Evolutionary conservation across 1,140 invertebrate species (phyloP).

Genomic region (Leptopilina boulardi): DNA sequence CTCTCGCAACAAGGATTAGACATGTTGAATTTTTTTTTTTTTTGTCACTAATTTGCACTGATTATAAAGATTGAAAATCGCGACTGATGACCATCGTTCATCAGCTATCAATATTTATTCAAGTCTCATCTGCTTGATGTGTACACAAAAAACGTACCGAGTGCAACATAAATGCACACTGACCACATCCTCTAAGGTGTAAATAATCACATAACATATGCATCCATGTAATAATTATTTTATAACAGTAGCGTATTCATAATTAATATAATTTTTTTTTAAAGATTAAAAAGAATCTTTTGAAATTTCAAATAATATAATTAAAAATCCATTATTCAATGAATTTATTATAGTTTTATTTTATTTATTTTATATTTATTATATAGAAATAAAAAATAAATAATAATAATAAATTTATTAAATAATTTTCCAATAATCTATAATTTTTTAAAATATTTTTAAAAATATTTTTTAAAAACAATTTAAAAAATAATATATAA

Average conservation of each 20-base stretch:
- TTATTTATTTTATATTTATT: no score
- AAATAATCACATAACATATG: neutral
- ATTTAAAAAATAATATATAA: no score
- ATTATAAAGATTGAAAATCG: neutral
- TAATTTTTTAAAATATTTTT: no score
- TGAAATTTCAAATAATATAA: no score
- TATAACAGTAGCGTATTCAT: neutral
- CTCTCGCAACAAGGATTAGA: neutral
- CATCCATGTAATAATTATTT: neutral
- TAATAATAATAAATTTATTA: no score
- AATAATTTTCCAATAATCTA: no score
- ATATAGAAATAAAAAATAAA: no score
- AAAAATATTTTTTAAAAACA: no score
- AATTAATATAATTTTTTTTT: no score
- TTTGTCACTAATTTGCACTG: neutral
- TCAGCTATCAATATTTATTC: neutral
- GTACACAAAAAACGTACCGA: neutral
- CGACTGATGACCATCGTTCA: conserved; percentile 1
- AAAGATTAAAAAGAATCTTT: no score
- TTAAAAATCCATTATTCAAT: no score
- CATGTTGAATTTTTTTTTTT: neutral
- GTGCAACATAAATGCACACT: conserved; percentile 1
- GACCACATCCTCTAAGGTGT: neutral
- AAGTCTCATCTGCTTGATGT: neutral
- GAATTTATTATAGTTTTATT: no score